phyloP scores from a whole-genome alignment of 2,113 vertebrate species.

The Anolis sagrei region DNA sequence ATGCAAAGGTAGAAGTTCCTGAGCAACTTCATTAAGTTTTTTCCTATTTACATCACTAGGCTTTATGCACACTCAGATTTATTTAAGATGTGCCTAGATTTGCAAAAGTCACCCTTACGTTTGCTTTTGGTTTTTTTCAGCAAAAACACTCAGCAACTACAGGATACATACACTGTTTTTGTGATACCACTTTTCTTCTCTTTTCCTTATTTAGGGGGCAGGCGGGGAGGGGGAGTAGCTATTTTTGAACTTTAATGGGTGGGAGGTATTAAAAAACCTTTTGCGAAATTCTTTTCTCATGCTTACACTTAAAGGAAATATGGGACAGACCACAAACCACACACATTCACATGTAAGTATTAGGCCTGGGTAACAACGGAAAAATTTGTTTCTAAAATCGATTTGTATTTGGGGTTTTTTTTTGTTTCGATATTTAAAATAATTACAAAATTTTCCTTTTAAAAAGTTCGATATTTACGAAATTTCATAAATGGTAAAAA shows the following conservation, averaged over 20 bases:
- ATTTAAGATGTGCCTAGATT: background rate
- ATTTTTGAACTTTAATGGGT: background rate
- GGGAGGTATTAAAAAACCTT: background rate
- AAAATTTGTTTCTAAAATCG: no score
- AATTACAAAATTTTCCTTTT: no score
- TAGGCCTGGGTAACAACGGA: no score
- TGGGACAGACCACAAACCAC: background rate
- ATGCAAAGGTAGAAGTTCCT: conserved; percentile 11
- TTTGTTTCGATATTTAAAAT: no score
- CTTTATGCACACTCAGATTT: background rate
- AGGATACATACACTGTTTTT: background rate
- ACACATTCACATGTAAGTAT: no score
- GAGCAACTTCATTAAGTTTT: background rate
- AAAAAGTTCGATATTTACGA: no score
- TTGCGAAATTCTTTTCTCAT: background rate
- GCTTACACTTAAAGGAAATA: background rate
- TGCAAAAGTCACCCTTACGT: background rate
- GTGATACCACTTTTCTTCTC: background rate
- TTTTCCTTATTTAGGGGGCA: background rate
- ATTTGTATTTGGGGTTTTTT: no score
- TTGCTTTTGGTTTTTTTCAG: no score
- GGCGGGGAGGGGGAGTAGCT: background rate
- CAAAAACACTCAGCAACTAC: background rate
- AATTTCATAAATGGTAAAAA: no score
- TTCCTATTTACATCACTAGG: background rate